Conservation (phyloP, 2,113 vertebrate genomes). For the Leucosticte australis region DNA sequence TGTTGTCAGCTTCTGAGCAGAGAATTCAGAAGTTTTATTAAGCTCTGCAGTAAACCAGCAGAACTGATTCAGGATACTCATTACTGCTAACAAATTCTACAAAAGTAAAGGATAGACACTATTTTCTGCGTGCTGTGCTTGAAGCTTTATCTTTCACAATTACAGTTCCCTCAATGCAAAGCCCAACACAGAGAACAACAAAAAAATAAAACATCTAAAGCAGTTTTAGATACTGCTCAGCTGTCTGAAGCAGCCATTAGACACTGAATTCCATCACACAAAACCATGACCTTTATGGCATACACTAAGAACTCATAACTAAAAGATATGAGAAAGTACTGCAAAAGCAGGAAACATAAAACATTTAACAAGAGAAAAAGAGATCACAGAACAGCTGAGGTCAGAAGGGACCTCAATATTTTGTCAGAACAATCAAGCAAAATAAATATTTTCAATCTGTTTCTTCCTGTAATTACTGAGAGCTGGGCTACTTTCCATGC, state of each 20-base stretch:
- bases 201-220: neutral
- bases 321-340: neutral
- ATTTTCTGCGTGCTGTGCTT: neutral
- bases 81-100: neutral
- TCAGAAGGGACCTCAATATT: neutral
- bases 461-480: neutral
- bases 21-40: neutral
- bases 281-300: neutral
- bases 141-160: neutral
- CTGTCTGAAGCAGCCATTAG: neutral
- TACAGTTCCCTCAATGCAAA: neutral
- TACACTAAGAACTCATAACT: neutral
- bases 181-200: accelerated
- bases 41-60: neutral
- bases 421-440: neutral
- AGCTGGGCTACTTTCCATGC: neutral
- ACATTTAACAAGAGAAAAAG: neutral
- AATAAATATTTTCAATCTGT: neutral
- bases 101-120: neutral
- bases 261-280: neutral
- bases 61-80: neutral
- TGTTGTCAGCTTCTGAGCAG: neutral
- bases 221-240: neutral
- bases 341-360: neutral
- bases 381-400: neutral